phyloP scores from a whole-genome alignment of 2,888 invertebrate species.

The Choristoneura rosaceana region DNA sequence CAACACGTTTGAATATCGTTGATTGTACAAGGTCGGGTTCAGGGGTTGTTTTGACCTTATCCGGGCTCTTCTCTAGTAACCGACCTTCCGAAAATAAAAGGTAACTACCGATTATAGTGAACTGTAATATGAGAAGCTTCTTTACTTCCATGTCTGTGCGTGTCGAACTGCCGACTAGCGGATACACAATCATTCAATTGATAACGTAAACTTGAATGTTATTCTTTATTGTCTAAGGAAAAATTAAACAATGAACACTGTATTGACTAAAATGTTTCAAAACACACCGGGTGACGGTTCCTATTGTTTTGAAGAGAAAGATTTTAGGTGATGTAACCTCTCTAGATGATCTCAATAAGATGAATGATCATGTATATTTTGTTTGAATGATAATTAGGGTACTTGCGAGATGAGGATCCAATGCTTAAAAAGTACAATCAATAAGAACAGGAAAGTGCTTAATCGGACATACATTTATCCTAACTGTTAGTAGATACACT shows the following conservation, averaged over 20 bases:
- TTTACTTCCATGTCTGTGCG: conserved; percentile 51
- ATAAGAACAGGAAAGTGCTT: neutral
- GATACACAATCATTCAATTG: conserved; percentile 54
- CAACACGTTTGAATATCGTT: conserved; percentile 50
- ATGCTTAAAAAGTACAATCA: neutral
- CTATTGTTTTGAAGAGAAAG: conserved; percentile 23
- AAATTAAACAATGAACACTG: conserved; percentile 56
- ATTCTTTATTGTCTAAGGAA: conserved; percentile 59
- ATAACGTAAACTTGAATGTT: conserved; percentile 71
- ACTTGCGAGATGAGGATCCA: neutral
- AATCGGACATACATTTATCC: neutral
- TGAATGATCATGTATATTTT: neutral
- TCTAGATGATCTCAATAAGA: neutral
- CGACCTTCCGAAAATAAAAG: conserved; percentile 52
- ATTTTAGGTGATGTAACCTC: neutral
- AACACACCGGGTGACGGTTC: conserved; percentile 6
- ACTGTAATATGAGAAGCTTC: conserved; percentile 54
- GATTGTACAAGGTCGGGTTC: conserved; percentile 48
- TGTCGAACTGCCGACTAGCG: conserved; percentile 57
- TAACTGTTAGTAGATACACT: neutral
- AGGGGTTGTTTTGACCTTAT: conserved; percentile 50
- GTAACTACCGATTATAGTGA: conserved; percentile 50
- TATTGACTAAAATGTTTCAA: conserved; percentile 5
- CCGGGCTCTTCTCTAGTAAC: conserved; percentile 58
- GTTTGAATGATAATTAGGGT: neutral